Base-by-base conservation (phyloP, 2,888 invertebrate genomes). In the Galeopsomyia nigrocyanea region DNA sequence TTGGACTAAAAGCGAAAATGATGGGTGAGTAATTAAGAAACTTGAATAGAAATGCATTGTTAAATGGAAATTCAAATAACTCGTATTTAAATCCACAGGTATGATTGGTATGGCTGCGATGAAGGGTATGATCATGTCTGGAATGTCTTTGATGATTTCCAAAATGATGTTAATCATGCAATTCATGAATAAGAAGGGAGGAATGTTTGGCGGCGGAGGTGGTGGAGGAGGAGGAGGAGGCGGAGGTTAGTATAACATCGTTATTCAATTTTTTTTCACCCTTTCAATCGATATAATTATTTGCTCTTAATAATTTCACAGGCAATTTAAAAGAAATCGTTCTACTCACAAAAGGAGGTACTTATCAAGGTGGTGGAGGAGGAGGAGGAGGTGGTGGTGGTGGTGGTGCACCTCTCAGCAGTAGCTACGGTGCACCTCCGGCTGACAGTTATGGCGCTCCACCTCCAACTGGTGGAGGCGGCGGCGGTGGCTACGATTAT, bases 121-220 rank as follows among this genome's bases (percentile, higher is more conserved):
- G 81, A 90, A 90, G 79, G 89, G 89, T 16, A 89, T 90, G 89
- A 88, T 91, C 87, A 89, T 91, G 81, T 89, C 90, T 57, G 90
- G 90, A 83, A 88, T 90, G 87, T 89, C 90, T 0, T 87, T 91
- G 75, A 88, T 91, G 88, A 80, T 91, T 68, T 88, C 91, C 1
- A 91, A 90, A 86, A 89, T 89, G 80, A 88, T 85, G 85, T 64
- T 86, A 17, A 79, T 82, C 62, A 79, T 79, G 75, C 82, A 85
- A 70, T 73, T 83, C 31, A 82, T 84, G 81, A 80, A 76, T 14
- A 46, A 19, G 22, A 73, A 73, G 47, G 70, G 70, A 56, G 73
- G 75, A 13, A 39, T 88, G 87, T 79, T 80, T 87, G 64, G 81
- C 1, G 63, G 63, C 0, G 57, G 62, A 3, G 65, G 68, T 10